Percentiles rank a stretch among this genome's conserved stretches.
These are phyloP conservation scores for Dendropsophus ebraccatus DNA, from an alignment of 2,113 vertebrate species.

Conservation along the genomic window DNA sequence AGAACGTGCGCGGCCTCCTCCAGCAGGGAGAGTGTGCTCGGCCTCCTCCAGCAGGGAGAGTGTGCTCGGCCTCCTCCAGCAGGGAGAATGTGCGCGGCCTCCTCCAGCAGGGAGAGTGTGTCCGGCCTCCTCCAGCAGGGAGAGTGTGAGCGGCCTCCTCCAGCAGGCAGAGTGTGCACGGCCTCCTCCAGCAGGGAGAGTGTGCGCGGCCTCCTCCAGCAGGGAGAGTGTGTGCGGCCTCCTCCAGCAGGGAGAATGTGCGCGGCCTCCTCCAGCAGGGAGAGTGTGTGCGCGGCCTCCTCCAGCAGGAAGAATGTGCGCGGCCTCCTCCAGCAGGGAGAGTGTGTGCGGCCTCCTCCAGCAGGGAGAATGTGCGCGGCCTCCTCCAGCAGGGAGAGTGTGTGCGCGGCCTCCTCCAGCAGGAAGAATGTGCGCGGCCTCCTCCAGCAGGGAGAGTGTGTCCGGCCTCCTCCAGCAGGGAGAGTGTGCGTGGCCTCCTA, in stretches of 20 bases:
- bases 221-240: slow-evolving; percentile 44
- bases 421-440: slow-evolving; percentile 44
- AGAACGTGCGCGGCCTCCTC: slow-evolving; percentile 42
- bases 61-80: slow-evolving; percentile 24
- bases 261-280: slow-evolving; percentile 1
- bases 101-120: slow-evolving; percentile 41
- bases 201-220: slow-evolving; percentile 24
- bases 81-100: slow-evolving; percentile 44
- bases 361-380: slow-evolving; percentile 45
- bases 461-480: slow-evolving; percentile 1
- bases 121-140: slow-evolving; percentile 1
- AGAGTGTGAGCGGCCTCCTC: slow-evolving; percentile 43
- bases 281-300: slow-evolving; percentile 29
- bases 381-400: background rate
- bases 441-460: slow-evolving; percentile 41
- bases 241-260: slow-evolving; percentile 41
- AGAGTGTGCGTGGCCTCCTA: slow-evolving; percentile 40
- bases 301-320: slow-evolving; percentile 42
- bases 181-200: slow-evolving; percentile 35
- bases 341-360: slow-evolving; percentile 31
- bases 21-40: slow-evolving; percentile 45
- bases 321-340: slow-evolving; percentile 35
- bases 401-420: slow-evolving; percentile 25
- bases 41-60: slow-evolving; percentile 35
- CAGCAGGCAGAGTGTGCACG: slow-evolving; percentile 50